Evolutionary conservation across 2,888 invertebrate species (phyloP), one percentile per base, ranked within the genome.

Genomic region (Aelia acuminata): DNA sequence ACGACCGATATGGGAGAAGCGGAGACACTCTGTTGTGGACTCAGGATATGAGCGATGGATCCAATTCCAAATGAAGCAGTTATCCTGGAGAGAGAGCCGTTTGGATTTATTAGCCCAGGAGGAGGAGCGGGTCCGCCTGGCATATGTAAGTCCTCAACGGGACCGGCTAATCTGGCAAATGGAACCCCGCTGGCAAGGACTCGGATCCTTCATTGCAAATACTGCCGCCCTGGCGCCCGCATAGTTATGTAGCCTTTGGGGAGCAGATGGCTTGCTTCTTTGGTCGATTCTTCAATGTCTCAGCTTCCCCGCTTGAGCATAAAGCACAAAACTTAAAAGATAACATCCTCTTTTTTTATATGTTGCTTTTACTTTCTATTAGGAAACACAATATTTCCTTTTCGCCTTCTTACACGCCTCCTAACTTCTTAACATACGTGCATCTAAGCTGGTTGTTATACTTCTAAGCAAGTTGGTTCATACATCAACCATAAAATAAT

Each of bases 41-140:
- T 18, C 63, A 7, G 35, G 18, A 35, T 70, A 70, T 70, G 63
- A 70, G 63, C 20, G 63, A 70, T 70, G 63, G 20, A 3, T 35
- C 63, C 63, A 70, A 70, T 70, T 35, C 63, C 63, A 70, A 70
- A 70, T 70, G 31, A 35, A 70, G 7, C 63, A 70, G 63, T 70
- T 70, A 70, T 35, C 31, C 31, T 18, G 18, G 10, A 10, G 63
- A 70, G 63, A 70, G 63, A 70, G 63, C 31, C 26, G 63, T 35
- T 70, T 18, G 63, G 63, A 70, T 70, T 70, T 70, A 70, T 70
- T 70, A 35, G 31, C 4, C 1, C 31, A 35, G 63, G 31, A 70
- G 63, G 20, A 20, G 31, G 35, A 5, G 31, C 63, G 31, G 31
- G n/a, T 53, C 7, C n/a, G 20, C n/a, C 53, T n/a, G n/a, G 63